Evolutionary conservation across 2,797 vertebrate genomes (phyloP).

Genomic region (Trachops cirrhosus): DNA sequence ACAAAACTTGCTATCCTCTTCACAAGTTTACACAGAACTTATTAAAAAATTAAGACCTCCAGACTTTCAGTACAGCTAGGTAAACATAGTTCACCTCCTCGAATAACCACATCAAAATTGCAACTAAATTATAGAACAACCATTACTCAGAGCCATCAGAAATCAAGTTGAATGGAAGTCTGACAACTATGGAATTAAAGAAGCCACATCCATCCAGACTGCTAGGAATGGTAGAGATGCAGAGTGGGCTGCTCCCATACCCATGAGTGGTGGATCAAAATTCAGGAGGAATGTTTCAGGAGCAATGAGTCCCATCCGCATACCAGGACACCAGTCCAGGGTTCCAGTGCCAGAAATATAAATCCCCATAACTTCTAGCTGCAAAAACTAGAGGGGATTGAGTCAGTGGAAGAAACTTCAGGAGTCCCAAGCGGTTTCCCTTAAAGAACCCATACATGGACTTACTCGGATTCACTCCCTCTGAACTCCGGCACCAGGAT

Average conservation of each 20-base stretch:
- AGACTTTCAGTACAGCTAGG: background rate
- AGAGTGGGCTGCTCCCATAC: background rate
- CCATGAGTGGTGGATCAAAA: background rate
- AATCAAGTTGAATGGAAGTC: background rate
- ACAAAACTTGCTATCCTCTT: background rate
- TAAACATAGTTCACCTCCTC: background rate
- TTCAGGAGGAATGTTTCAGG: background rate
- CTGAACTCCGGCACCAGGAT: background rate
- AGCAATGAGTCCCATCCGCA: background rate
- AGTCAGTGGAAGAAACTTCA: background rate
- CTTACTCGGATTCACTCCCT: background rate
- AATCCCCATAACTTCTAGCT: background rate
- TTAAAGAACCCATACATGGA: background rate
- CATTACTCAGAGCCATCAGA: background rate
- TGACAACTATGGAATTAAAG: background rate
- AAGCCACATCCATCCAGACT: background rate
- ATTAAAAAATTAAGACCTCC: background rate
- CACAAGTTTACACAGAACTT: background rate
- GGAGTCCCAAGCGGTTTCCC: background rate
- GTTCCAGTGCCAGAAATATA: background rate
- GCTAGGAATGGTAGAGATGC: background rate
- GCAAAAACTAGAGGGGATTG: background rate
- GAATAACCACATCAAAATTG: background rate
- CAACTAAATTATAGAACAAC: background rate
- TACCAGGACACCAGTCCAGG: background rate